Conservation (phyloP, 1,140 invertebrate species). For the Rhopalosiphum maidis region DNA sequence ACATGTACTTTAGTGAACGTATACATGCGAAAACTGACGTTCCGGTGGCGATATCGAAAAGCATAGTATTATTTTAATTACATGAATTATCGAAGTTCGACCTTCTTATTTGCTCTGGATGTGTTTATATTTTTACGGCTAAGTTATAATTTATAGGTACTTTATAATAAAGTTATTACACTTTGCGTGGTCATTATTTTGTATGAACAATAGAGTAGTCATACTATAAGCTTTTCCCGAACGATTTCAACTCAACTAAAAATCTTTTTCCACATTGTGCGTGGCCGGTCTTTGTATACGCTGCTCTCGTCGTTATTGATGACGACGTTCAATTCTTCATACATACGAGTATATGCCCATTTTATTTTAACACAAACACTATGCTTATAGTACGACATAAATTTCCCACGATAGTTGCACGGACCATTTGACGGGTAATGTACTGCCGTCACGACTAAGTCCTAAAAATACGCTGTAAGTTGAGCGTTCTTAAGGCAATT, state of each 20-base stretch:
- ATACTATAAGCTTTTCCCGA: neutral
- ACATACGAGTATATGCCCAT: neutral
- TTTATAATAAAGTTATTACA: neutral
- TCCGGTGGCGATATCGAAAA: neutral
- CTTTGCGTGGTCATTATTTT: neutral
- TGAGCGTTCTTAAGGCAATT: neutral
- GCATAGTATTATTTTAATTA: neutral
- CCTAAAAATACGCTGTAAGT: neutral
- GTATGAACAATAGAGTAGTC: neutral
- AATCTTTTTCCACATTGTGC: neutral
- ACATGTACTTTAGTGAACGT: neutral
- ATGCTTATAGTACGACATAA: neutral
- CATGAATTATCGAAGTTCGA: neutral
- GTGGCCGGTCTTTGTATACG: neutral
- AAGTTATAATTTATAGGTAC: neutral
- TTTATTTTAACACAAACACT: conserved; percentile 19
- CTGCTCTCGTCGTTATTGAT: neutral
- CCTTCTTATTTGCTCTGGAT: neutral
- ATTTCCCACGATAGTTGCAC: neutral
- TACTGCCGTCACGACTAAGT: conserved; percentile 5
- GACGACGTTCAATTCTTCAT: neutral
- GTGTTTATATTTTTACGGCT: neutral
- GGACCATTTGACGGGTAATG: neutral
- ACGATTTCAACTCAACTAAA: neutral
- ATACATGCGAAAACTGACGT: neutral